Base-by-base conservation (phyloP, 2,113 vertebrate species). In the Morone chrysops region DNA sequence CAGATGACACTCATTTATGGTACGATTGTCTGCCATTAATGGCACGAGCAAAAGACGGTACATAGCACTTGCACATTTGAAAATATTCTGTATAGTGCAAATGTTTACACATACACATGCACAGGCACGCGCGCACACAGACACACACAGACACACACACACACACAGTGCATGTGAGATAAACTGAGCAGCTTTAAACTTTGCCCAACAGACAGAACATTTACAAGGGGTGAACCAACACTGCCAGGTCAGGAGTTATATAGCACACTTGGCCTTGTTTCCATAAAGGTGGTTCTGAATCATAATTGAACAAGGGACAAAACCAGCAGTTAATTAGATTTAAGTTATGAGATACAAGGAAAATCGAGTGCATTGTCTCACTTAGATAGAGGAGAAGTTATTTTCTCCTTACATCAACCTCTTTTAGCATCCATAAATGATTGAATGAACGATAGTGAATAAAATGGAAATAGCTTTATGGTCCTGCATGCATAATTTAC, bases 281-380 rank as follows among this genome's bases (percentile, higher is more conserved):
- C 75, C 60, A 70, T 78, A 75, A 88, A 84, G 84, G 67, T 80
- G 78, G 38, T 82, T 60, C 77, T 88, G 84, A 90, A 87, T 90
- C 80, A 71, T 89, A 90, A 87, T 84, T 77, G 72, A 86, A 78
- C 77, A 81, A 61, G 72, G 83, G 78, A 88, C 83, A 78, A 81
- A 90, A 88, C 53, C 80, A 79, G 82, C 76, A 80, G 82, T 90
- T 88, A 90, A 91, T 90, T 89, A 84, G 83, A 91, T 59, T 83
- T 63, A 82, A 67, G 68, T 84, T 75, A 89, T 89, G 68, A 87
- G 84, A 89, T 86, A 73, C 81, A 89, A 89, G 87, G 86, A 84
- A 79, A 87, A 72, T 70, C 31, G 25, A 74, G 86, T 17, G 72
- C 87, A 78, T 91, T 84, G 75, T 88, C 81, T 79, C 81, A 78